phyloP scores from a whole-genome alignment of 2,888 invertebrate genomes.

The Aporophyla nigra region DNA sequence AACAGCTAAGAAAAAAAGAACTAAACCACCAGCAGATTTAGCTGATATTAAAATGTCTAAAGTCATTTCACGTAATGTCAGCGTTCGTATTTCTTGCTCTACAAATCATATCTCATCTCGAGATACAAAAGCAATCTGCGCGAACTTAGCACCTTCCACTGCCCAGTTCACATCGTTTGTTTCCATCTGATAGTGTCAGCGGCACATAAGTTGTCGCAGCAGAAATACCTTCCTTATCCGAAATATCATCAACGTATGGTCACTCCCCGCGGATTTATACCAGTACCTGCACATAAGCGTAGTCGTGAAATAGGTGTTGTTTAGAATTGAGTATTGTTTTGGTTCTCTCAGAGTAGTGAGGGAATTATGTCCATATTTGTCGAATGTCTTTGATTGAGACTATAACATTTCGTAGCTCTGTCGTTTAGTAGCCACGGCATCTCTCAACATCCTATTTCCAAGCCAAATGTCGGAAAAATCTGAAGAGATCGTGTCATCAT shows the following conservation, averaged over 20 bases:
- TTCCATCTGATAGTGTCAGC: constrained; percentile 36
- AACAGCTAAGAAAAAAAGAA: neutral
- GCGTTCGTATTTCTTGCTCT: constrained; percentile 6
- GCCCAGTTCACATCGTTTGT: constrained; percentile 33
- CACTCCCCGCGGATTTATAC: constrained; percentile 29
- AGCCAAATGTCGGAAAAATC: neutral
- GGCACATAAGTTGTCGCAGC: constrained; percentile 26
- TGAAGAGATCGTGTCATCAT: neutral
- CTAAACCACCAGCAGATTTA: neutral
- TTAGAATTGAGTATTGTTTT: neutral
- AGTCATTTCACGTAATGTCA: neutral
- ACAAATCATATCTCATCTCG: constrained; percentile 23
- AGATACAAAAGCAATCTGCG: constrained; percentile 34
- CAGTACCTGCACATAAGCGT: neutral
- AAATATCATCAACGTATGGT: constrained; percentile 42
- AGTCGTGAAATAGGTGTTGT: neutral
- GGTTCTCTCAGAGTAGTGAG: neutral
- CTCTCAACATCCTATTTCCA: neutral
- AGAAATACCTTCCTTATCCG: constrained; percentile 41
- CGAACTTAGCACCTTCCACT: constrained; percentile 32
- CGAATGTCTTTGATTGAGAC: neutral
- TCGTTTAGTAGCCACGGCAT: neutral
- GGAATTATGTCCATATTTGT: neutral
- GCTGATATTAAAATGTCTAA: neutral
- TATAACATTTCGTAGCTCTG: neutral